Conservation (phyloP, 2,888 invertebrate genomes). For the Cosmia pyralina region DNA sequence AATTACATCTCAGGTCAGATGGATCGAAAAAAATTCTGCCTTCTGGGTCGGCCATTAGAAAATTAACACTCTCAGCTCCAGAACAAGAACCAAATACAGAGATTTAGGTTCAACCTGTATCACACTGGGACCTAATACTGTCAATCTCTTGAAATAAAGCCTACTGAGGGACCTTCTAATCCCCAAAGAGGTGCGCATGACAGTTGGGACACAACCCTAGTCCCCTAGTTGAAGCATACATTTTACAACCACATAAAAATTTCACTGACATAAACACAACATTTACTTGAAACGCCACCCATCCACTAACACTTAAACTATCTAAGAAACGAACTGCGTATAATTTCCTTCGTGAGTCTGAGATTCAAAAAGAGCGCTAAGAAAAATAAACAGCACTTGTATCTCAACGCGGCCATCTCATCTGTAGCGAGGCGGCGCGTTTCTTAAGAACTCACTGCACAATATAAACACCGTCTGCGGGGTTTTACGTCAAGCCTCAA, state of each 20-base stretch:
- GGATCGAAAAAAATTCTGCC: neutral
- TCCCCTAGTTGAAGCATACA: neutral
- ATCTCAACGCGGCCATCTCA: conserved; percentile 86
- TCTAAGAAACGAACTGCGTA: conserved; percentile 79
- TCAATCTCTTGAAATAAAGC: conserved; percentile 44
- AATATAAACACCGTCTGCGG: conserved; percentile 81
- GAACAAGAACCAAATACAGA: conserved; percentile 8
- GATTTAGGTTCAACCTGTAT: conserved; percentile 26
- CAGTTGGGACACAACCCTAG: conserved; percentile 11
- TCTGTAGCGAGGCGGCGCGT: conserved; percentile 80
- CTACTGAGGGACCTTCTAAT: conserved; percentile 27
- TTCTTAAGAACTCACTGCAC: conserved; percentile 82
- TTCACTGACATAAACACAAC: conserved; percentile 57
- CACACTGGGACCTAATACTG: conserved; percentile 33
- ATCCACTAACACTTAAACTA: conserved; percentile 74
- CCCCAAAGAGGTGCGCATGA: conserved; percentile 32
- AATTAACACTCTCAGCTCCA: conserved; percentile 9
- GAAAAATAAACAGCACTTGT: conserved; percentile 87
- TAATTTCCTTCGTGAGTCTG: conserved; percentile 79
- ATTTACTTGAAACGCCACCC: conserved; percentile 59
- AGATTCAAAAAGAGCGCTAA: conserved; percentile 81
- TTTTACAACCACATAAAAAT: conserved; percentile 37
- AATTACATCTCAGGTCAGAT: neutral
- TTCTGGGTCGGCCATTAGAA: conserved; percentile 20
- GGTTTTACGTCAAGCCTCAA: conserved; percentile 79